phyloP scores from a whole-genome alignment of 1,140 invertebrate genomes.

The Ceratina japonica region DNA sequence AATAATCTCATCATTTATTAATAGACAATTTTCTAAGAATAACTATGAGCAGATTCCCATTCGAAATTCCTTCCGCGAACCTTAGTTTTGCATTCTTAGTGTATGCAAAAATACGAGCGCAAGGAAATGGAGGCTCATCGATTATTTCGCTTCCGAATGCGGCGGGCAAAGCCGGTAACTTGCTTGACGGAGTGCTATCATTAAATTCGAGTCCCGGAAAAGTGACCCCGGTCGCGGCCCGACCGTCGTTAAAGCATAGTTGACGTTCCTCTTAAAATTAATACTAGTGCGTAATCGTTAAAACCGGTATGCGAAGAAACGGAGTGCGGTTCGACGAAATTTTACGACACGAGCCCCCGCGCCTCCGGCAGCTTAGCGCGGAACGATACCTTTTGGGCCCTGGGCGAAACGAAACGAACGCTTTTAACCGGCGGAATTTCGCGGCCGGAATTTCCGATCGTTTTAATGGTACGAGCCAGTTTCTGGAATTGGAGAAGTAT shows the following conservation, averaged over 20 bases:
- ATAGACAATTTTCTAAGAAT: no score
- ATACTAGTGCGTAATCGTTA: conserved; percentile 27
- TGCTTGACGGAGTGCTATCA: conserved; percentile 7
- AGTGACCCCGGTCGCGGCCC: conserved; percentile 5
- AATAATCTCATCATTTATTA: no score
- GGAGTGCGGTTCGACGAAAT: conserved; percentile 19
- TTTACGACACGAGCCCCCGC: conserved; percentile 18
- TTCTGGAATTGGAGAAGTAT: background rate
- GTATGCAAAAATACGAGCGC: no score
- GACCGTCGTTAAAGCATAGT: conserved; percentile 35
- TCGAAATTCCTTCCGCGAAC: no score
- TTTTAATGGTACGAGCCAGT: background rate
- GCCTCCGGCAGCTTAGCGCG: conserved; percentile 4
- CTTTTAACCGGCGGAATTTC: background rate
- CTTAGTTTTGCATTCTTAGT: no score
- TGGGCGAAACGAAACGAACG: conserved; percentile 32
- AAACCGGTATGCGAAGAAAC: conserved; percentile 36
- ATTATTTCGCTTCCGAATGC: conserved; percentile 1
- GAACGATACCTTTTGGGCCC: conserved; percentile 41
- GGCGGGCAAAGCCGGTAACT: background rate
- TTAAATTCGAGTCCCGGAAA: conserved; percentile 23
- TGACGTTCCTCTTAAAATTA: conserved; percentile 41
- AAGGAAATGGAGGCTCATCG: background rate
- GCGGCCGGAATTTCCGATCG: background rate
- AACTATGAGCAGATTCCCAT: no score